Percentiles rank a stretch among this genome's conserved stretches.
Conservation (phyloP, 92 coral and sea anemone species). For the Micromussa lordhowensis region DNA sequence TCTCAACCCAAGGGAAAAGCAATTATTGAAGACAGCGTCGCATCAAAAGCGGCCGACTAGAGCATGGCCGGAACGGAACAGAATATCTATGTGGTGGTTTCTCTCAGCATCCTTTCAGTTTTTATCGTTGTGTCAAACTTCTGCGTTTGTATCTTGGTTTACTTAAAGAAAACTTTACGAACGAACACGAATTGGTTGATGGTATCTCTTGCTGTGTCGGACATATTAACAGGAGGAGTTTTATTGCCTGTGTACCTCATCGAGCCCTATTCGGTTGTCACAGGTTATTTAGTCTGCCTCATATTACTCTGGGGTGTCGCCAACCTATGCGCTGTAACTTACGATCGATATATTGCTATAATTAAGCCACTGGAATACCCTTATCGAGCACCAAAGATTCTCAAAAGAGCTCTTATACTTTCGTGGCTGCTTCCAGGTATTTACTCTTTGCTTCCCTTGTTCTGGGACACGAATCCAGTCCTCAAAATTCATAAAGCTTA, state of each 20-base stretch:
- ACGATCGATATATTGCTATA: slow-evolving; percentile 78
- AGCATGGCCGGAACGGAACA: slow-evolving; percentile 20
- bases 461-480: slow-evolving; percentile 65
- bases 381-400: slow-evolving; percentile 62
- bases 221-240: slow-evolving; percentile 75
- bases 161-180: slow-evolving; percentile 63
- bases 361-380: slow-evolving; percentile 65
- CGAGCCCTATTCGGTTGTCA: slow-evolving; percentile 61
- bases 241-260: slow-evolving; percentile 77
- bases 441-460: slow-evolving; percentile 70
- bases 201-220: slow-evolving; percentile 81
- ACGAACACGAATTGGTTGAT: slow-evolving; percentile 79
- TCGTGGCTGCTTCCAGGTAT: slow-evolving; percentile 72
- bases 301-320: slow-evolving; percentile 80
- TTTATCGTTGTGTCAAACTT: slow-evolving; percentile 69
- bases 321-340: slow-evolving; percentile 79
- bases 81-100: slow-evolving; percentile 49
- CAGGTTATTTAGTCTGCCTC: slow-evolving; percentile 66
- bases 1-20: not conserved
- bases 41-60: not conserved
- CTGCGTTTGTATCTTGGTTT: slow-evolving; percentile 77
- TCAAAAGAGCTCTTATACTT: slow-evolving; percentile 49
- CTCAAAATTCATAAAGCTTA: slow-evolving; percentile 66
- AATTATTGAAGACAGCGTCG: not conserved
- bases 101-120: slow-evolving; percentile 58